These are phyloP conservation scores for Scaptodrosophila lebanonensis DNA, from an alignment of 1,140 invertebrate species.

Conservation along the genomic window DNA sequence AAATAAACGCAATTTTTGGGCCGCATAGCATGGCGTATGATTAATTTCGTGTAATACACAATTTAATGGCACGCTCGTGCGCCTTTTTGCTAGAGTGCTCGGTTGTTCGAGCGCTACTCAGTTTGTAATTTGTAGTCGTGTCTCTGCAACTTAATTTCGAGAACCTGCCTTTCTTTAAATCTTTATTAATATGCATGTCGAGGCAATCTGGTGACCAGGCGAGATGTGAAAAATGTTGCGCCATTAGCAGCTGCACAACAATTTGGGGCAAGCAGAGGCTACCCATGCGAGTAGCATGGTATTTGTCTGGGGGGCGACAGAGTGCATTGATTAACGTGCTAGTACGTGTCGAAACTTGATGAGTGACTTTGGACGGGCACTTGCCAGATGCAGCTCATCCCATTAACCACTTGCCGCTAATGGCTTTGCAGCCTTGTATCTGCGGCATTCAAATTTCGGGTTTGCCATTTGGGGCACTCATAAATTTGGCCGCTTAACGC, in stretches of 20 bases:
- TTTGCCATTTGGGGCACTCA: slow-evolving; percentile 19
- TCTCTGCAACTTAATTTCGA: slow-evolving; percentile 54
- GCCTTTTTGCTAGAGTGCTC: slow-evolving; percentile 32
- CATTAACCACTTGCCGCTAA: slow-evolving; percentile 58
- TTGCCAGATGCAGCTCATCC: background rate
- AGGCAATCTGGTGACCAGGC: slow-evolving; percentile 24
- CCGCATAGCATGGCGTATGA: slow-evolving; percentile 51
- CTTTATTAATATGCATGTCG: slow-evolving; percentile 68
- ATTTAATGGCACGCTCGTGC: slow-evolving; percentile 64
- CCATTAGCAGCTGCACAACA: slow-evolving; percentile 54
- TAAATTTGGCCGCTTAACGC: too few relatives aligned
- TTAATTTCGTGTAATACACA: slow-evolving; percentile 67
- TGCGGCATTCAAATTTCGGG: slow-evolving; percentile 38
- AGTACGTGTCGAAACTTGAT: too few relatives aligned
- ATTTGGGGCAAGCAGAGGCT: too few relatives aligned
- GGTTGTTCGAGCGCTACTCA: background rate
- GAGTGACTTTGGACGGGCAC: too few relatives aligned
- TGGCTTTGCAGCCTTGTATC: slow-evolving; percentile 54
- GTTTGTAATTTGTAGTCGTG: too few relatives aligned
- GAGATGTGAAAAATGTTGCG: slow-evolving; percentile 49
- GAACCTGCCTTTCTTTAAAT: slow-evolving; percentile 49
- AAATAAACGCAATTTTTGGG: slow-evolving; percentile 57
- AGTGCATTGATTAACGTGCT: too few relatives aligned
- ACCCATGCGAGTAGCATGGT: too few relatives aligned
- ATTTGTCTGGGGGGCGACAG: too few relatives aligned